Conservation (phyloP, 2,797 vertebrate genomes). For the Rhinogobio ventralis region DNA sequence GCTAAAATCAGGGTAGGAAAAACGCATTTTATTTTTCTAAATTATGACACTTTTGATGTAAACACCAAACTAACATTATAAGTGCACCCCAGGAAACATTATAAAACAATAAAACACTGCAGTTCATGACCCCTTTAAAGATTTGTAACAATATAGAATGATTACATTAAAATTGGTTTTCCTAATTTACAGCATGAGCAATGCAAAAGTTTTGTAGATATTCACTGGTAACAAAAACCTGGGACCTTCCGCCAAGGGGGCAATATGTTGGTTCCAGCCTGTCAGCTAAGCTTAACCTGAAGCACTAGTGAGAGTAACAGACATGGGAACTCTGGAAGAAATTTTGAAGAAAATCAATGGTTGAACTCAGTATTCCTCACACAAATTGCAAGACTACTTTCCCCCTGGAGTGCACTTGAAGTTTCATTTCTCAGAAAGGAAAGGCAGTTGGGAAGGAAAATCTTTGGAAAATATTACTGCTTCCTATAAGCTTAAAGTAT, state of each 20-base stretch:
- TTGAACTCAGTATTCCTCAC: conserved; percentile 40
- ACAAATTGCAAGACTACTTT: conserved; percentile 35
- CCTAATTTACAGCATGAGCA: background rate
- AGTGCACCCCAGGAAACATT: no score
- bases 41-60: no score
- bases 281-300: conserved; percentile 54
- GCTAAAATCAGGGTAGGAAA: no score
- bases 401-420: conserved; percentile 36
- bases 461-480: conserved; percentile 9
- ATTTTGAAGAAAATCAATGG: conserved; percentile 51
- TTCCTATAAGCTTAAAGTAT: conserved; percentile 4
- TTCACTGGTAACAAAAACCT: background rate
- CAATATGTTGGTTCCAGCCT: conserved; percentile 35
- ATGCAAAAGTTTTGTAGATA: background rate
- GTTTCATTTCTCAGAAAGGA: conserved; percentile 32
- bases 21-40: no score
- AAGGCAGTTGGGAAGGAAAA: conserved; percentile 13
- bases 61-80: no score
- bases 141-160: background rate
- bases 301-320: conserved; percentile 48
- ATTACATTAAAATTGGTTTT: background rate
- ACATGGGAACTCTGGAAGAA: conserved; percentile 29
- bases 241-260: conserved; percentile 25
- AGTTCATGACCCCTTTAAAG: no score
- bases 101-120: no score